Percentiles rank a stretch among this genome's conserved stretches.
phyloP scores from a whole-genome alignment of 1,140 invertebrate genomes.

The Lordiphosa collinella region DNA sequence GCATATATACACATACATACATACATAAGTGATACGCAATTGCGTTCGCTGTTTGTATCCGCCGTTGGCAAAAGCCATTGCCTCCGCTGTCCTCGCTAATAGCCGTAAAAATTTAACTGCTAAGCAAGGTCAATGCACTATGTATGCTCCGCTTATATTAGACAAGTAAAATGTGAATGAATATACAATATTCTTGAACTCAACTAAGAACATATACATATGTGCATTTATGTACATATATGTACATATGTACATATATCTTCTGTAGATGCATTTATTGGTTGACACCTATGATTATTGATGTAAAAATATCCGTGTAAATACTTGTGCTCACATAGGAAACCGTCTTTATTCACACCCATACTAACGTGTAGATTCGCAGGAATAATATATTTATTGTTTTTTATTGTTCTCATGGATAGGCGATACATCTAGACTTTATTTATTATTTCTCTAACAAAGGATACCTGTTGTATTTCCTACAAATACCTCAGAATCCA shows the following conservation, averaged over 20 bases:
- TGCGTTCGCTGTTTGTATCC: slow-evolving; percentile 47
- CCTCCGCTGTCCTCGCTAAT: slow-evolving; percentile 48
- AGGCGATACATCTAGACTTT: too few relatives aligned
- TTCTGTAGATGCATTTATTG: not conserved
- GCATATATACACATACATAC: not conserved
- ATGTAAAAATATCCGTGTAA: too few relatives aligned
- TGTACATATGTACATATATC: not conserved
- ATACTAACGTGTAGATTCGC: too few relatives aligned
- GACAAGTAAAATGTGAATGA: slow-evolving; percentile 3
- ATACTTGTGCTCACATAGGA: too few relatives aligned
- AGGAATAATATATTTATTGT: too few relatives aligned
- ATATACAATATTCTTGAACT: not conserved
- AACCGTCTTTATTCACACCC: too few relatives aligned
- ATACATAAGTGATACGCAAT: slow-evolving; percentile 44
- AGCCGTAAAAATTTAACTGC: slow-evolving; percentile 53
- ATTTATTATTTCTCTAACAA: too few relatives aligned
- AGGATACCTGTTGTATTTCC: too few relatives aligned
- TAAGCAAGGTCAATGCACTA: slow-evolving; percentile 54
- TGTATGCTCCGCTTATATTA: slow-evolving; percentile 20
- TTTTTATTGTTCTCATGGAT: too few relatives aligned
- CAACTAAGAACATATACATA: not conserved
- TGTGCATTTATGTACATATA: not conserved
- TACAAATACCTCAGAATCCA: too few relatives aligned
- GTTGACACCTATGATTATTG: too few relatives aligned
- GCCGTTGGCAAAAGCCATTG: slow-evolving; percentile 38